Evolutionary conservation across 2,888 invertebrate species (phyloP).

Genomic region (Ichneumoninae sp.): DNA sequence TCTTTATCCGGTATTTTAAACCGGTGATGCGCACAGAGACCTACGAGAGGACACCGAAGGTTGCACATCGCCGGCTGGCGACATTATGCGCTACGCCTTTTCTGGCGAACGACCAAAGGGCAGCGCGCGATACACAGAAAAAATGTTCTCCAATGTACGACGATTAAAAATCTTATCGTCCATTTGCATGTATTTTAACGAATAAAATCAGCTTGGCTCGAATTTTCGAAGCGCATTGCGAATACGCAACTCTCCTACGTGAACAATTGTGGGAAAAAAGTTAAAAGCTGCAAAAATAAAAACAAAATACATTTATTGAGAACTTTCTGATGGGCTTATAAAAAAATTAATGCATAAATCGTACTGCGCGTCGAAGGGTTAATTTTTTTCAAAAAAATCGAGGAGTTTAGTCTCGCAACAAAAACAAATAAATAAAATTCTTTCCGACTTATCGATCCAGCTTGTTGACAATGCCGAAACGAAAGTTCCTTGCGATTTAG

Average conservation of each 20-base stretch:
- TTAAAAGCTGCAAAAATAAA: too few relatives aligned
- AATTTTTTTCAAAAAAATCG: background rate
- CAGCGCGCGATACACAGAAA: background rate
- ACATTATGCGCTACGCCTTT: background rate
- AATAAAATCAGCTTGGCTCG: too few relatives aligned
- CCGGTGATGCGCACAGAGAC: conserved; percentile 17
- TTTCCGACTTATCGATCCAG: background rate
- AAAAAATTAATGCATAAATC: too few relatives aligned
- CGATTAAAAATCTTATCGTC: background rate
- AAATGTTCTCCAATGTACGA: background rate
- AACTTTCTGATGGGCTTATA: too few relatives aligned
- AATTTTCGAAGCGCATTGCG: too few relatives aligned
- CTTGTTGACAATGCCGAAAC: conserved; percentile 35
- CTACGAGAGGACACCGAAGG: background rate
- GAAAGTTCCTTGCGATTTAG: conserved; percentile 19
- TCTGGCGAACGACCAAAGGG: background rate
- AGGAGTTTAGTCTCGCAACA: background rate
- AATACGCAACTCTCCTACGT: too few relatives aligned
- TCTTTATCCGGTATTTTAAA: conserved; percentile 12
- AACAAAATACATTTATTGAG: too few relatives aligned
- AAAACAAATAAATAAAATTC: background rate
- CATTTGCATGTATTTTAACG: background rate
- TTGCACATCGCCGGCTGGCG: background rate
- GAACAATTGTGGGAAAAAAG: too few relatives aligned
- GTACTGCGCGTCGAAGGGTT: too few relatives aligned